Evolutionary conservation across 2,113 vertebrate genomes (phyloP).

Genomic region (Thomomys bottae): DNA sequence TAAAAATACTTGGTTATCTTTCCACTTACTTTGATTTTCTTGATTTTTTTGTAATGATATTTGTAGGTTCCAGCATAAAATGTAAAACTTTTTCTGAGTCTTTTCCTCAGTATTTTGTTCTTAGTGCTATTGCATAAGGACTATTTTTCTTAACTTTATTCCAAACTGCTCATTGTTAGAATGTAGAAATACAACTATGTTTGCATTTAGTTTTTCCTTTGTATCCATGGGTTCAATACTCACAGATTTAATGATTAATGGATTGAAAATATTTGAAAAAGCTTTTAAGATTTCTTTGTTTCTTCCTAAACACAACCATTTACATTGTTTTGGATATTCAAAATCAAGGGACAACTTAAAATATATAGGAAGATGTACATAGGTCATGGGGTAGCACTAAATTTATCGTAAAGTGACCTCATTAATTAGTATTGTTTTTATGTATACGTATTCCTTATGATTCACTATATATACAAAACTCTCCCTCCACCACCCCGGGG

Average conservation of each 20-base stretch:
- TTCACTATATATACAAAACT: neutral
- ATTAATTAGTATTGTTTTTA: neutral
- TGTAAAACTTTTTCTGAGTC: neutral
- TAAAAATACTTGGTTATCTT: constrained; percentile 18
- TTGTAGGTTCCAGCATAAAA: constrained; percentile 12
- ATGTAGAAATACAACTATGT: neutral
- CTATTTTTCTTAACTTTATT: constrained; percentile 36
- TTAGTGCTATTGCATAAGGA: neutral
- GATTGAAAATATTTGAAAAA: neutral
- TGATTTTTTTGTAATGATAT: constrained; percentile 2
- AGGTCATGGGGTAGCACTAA: no score
- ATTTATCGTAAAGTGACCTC: neutral
- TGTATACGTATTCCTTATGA: neutral
- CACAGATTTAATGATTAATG: no score
- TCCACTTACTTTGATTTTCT: neutral
- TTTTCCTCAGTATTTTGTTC: constrained; percentile 15
- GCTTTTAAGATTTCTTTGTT: neutral
- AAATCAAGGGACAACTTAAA: neutral
- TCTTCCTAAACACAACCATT: neutral
- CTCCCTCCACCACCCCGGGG: neutral
- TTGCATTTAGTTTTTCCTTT: no score
- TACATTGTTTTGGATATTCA: neutral
- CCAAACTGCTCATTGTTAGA: neutral
- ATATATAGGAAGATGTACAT: neutral
- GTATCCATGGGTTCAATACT: no score